Conservation (phyloP, 2,113 vertebrate species). For the Notothenia coriiceps region DNA sequence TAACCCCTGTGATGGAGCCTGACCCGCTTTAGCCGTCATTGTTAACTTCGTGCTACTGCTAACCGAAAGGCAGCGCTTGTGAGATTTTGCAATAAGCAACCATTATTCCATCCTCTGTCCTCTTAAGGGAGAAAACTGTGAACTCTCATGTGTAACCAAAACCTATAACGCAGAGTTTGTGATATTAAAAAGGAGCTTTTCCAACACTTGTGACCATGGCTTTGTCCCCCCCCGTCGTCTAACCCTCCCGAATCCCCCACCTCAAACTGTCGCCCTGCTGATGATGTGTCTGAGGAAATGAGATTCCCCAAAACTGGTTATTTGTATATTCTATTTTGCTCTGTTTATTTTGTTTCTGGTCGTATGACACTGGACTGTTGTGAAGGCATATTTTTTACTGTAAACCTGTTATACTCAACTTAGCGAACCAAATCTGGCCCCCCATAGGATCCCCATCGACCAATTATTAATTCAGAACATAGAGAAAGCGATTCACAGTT, state of each 20-base stretch:
- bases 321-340: constrained; percentile 59
- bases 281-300: constrained; percentile 61
- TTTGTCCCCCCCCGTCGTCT: constrained; percentile 45
- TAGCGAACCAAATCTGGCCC: too few relatives aligned
- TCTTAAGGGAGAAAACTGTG: constrained; percentile 80
- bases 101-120: constrained; percentile 62
- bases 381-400: constrained; percentile 52
- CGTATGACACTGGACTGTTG: constrained; percentile 80
- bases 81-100: constrained; percentile 78
- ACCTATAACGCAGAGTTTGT: constrained; percentile 46
- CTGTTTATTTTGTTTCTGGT: constrained; percentile 59
- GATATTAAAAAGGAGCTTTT: constrained; percentile 51
- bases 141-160: constrained; percentile 69
- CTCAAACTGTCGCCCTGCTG: constrained; percentile 66
- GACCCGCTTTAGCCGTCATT: constrained; percentile 42
- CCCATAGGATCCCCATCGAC: too few relatives aligned
- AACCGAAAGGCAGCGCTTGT: constrained; percentile 57
- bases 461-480: too few relatives aligned
- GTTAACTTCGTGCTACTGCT: constrained; percentile 57
- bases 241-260: constrained; percentile 25
- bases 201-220: constrained; percentile 55
- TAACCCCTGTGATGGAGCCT: constrained; percentile 34
- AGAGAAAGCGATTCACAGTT: too few relatives aligned
- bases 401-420: too few relatives aligned
- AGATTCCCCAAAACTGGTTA: constrained; percentile 44